Percentiles rank a stretch among this genome's conserved stretches.
These are phyloP conservation scores for Troides oblongomaculatus DNA, from an alignment of 2,888 invertebrate genomes.

Conservation along the genomic window DNA sequence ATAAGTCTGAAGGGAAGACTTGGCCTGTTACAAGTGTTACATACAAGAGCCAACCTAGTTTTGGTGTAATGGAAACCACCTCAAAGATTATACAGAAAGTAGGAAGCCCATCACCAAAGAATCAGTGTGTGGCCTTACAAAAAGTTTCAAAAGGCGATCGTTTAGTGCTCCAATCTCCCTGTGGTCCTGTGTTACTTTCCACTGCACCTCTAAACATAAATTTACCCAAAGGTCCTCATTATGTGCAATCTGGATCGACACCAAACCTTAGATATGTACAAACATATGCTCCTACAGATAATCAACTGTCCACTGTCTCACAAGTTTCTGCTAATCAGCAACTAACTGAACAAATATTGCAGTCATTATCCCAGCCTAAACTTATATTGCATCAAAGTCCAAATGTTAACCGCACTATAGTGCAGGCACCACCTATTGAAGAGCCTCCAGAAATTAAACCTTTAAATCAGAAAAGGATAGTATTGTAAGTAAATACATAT, in stretches of 20 bases:
- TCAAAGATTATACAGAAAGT: slow-evolving; percentile 74
- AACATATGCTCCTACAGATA: slow-evolving; percentile 62
- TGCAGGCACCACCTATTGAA: slow-evolving; percentile 46
- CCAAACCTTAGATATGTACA: slow-evolving; percentile 71
- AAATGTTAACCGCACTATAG: slow-evolving; percentile 45
- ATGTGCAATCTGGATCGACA: slow-evolving; percentile 71
- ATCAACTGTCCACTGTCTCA: slow-evolving; percentile 62
- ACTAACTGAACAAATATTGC: slow-evolving; percentile 82
- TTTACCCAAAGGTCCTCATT: slow-evolving; percentile 72
- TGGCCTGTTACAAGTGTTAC: slow-evolving; percentile 68
- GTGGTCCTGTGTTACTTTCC: slow-evolving; percentile 69
- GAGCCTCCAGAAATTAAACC: slow-evolving; percentile 57
- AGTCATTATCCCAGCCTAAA: slow-evolving; percentile 76
- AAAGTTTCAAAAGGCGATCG: slow-evolving; percentile 69
- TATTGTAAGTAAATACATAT: slow-evolving; percentile 64
- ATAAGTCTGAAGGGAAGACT: slow-evolving; percentile 66
- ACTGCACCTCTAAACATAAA: slow-evolving; percentile 64
- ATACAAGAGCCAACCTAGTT: slow-evolving; percentile 60
- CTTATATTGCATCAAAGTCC: slow-evolving; percentile 59
- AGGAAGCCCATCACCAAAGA: slow-evolving; percentile 68
- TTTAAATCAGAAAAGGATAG: slow-evolving; percentile 64
- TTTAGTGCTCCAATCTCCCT: slow-evolving; percentile 68
- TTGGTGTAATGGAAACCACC: slow-evolving; percentile 58
- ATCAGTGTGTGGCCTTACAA: slow-evolving; percentile 52
- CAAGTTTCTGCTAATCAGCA: slow-evolving; percentile 82